phyloP scores from a whole-genome alignment of 2,797 vertebrate species.

The Enoplosus armatus region DNA sequence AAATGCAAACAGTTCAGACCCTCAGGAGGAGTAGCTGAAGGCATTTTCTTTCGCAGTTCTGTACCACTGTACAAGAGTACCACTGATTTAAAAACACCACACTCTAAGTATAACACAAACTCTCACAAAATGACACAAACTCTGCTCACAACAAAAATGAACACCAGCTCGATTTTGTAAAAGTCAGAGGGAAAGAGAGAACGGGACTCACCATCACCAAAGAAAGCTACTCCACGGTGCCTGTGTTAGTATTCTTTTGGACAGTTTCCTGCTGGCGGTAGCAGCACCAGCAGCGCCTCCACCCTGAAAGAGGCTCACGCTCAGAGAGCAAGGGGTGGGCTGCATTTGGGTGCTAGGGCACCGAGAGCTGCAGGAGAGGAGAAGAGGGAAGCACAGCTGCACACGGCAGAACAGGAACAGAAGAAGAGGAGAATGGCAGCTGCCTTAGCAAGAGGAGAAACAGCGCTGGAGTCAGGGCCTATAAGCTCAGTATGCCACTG shows the following conservation, averaged over 20 bases:
- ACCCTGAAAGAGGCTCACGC: slow-evolving; percentile 75
- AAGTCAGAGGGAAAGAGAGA: slow-evolving; percentile 36
- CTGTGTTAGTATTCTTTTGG: slow-evolving; percentile 68
- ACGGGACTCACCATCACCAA: slow-evolving; percentile 85
- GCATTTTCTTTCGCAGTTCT: slow-evolving; percentile 1
- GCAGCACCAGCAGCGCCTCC: slow-evolving; percentile 70
- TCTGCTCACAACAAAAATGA: slow-evolving; percentile 6
- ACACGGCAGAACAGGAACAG: slow-evolving; percentile 60
- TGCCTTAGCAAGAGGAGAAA: slow-evolving; percentile 50
- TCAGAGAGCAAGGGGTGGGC: slow-evolving; percentile 72
- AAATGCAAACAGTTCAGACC: background rate
- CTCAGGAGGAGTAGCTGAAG: background rate
- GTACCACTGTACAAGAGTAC: background rate
- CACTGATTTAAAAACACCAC: slow-evolving; percentile 14
- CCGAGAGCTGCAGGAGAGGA: slow-evolving; percentile 58
- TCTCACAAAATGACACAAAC: slow-evolving; percentile 33
- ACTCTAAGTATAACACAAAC: slow-evolving; percentile 14
- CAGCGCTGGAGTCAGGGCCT: slow-evolving; percentile 69
- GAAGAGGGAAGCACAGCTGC: slow-evolving; percentile 72
- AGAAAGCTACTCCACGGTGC: slow-evolving; percentile 71
- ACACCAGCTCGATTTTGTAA: background rate
- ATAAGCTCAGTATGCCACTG: slow-evolving; percentile 75
- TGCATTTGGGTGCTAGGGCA: slow-evolving; percentile 74
- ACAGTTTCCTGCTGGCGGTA: slow-evolving; percentile 70
- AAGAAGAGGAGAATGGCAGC: slow-evolving; percentile 57